Conservation (phyloP, 2,113 vertebrate genomes). For the Microcebus ravelobensis region DNA sequence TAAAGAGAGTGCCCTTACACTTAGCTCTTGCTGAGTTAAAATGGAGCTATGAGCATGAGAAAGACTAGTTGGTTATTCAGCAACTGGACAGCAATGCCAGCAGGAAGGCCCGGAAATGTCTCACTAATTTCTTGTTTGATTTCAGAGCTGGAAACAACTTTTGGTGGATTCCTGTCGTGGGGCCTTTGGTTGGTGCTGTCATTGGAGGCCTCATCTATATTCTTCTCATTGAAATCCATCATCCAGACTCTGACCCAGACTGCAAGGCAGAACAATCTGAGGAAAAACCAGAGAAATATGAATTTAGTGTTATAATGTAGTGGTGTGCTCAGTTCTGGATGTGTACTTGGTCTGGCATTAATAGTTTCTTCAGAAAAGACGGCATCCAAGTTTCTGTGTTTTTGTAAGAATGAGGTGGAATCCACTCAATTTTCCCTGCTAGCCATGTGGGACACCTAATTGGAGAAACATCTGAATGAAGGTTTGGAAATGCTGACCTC, state of each 20-base stretch:
- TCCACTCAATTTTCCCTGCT: neutral
- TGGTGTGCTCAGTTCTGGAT: fast-evolving
- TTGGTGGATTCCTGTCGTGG: slow-evolving; percentile 97
- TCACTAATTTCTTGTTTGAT: slow-evolving; percentile 57
- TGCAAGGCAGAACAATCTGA: slow-evolving; percentile 78
- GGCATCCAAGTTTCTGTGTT: neutral
- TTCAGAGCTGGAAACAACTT: slow-evolving; percentile 92
- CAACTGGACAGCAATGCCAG: neutral
- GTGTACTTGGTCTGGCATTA: neutral
- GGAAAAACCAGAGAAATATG: slow-evolving; percentile 89
- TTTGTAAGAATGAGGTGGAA: neutral
- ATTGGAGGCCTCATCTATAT: slow-evolving; percentile 91
- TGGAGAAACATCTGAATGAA: neutral
- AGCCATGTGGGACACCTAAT: neutral
- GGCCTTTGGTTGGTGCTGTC: slow-evolving; percentile 92
- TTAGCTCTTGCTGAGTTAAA: neutral
- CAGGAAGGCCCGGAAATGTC: neutral
- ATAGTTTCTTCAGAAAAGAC: neutral
- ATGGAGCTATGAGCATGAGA: neutral
- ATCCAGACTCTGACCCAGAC: slow-evolving; percentile 79
- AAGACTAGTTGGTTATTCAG: neutral
- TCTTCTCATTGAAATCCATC: slow-evolving; percentile 94
- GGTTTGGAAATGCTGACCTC: neutral
- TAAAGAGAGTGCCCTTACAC: neutral
- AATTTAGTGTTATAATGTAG: slow-evolving; percentile 89